phyloP scores from a whole-genome alignment of 2,113 vertebrate genomes.

The Petrocephalus zakoni region DNA sequence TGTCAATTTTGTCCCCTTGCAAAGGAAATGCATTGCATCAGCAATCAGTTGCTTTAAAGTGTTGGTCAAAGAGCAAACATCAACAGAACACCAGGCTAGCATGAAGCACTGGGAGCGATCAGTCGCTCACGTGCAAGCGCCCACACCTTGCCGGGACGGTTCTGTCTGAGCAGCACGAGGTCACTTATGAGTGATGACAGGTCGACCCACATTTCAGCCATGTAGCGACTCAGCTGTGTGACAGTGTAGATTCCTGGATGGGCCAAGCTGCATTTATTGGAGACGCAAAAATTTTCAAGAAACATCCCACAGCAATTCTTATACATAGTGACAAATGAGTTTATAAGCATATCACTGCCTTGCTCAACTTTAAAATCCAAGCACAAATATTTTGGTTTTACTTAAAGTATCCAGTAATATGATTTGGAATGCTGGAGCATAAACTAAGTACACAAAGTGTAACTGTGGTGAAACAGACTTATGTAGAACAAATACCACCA shows the following conservation, averaged over 20 bases:
- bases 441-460: no score
- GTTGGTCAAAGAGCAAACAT: background rate
- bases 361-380: background rate
- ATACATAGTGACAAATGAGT: background rate
- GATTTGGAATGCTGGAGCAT: no score
- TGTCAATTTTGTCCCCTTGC: background rate
- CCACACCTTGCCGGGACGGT: constrained; percentile 86
- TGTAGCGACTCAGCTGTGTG: constrained; percentile 83
- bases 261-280: constrained; percentile 81
- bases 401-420: background rate
- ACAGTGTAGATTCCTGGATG: constrained; percentile 84
- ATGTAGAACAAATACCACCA: background rate
- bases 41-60: background rate
- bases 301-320: background rate
- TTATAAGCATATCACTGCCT: background rate
- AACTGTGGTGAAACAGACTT: background rate
- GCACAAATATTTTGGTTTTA: background rate
- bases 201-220: constrained; percentile 85
- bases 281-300: constrained; percentile 19
- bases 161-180: constrained; percentile 74
- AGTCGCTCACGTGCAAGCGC: background rate
- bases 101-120: background rate
- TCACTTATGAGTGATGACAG: constrained; percentile 62
- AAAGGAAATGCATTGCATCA: background rate
- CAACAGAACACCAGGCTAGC: background rate